phyloP scores from a whole-genome alignment of 2,888 invertebrate genomes.

The Petrolisthes manimaculis region DNA sequence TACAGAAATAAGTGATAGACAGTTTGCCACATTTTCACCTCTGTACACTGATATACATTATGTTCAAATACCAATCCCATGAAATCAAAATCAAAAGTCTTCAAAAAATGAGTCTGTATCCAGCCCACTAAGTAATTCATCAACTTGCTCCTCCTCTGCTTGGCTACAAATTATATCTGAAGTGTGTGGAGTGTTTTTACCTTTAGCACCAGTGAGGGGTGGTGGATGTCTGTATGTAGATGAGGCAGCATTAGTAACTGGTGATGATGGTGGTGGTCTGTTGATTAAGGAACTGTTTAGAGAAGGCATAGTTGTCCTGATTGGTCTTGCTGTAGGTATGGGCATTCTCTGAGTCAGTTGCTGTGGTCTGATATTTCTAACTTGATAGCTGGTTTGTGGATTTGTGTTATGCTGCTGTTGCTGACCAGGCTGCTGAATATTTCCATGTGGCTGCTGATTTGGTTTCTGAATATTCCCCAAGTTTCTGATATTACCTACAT shows the following conservation, averaged over 20 bases:
- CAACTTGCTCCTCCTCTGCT: conserved; percentile 37
- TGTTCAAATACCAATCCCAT: not conserved
- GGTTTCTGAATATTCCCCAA: not conserved
- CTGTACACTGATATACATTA: not conserved
- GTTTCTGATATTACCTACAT: not conserved
- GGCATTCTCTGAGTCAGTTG: not conserved
- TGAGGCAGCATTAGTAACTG: not conserved
- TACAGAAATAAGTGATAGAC: too few relatives aligned
- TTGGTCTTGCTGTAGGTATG: not conserved
- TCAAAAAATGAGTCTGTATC: conserved; percentile 48
- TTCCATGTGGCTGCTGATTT: not conserved
- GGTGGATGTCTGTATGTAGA: not conserved
- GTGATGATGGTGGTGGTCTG: not conserved
- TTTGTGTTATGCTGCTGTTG: not conserved
- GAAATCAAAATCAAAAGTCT: conserved; percentile 21
- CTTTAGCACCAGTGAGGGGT: not conserved
- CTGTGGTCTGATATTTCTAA: not conserved
- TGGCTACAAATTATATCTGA: not conserved
- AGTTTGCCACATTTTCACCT: too few relatives aligned
- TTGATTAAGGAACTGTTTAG: not conserved
- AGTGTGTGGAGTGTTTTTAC: not conserved
- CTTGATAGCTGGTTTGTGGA: not conserved
- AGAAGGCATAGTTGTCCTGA: not conserved
- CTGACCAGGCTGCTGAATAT: not conserved
- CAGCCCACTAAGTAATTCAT: conserved; percentile 26